These are phyloP conservation scores for Caranx ignobilis DNA, from an alignment of 2,113 vertebrate genomes.

Conservation along the genomic window DNA sequence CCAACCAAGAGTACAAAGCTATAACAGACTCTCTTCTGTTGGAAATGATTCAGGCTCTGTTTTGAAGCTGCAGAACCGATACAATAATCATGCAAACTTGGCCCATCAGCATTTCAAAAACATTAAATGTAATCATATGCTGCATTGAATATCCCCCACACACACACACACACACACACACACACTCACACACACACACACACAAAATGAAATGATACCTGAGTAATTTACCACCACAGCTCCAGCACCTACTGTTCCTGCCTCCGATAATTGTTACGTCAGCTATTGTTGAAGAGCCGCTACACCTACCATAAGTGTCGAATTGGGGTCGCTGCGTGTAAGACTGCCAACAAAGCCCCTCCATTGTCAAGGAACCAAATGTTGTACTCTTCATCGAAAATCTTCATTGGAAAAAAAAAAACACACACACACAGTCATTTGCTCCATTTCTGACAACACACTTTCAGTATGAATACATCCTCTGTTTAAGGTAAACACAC, in stretches of 20 bases:
- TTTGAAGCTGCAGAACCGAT: slow-evolving; percentile 61
- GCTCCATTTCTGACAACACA: background rate
- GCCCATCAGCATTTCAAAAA: slow-evolving; percentile 74
- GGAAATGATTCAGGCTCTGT: slow-evolving; percentile 70
- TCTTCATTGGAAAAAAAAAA: slow-evolving; percentile 79
- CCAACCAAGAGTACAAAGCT: slow-evolving; percentile 73
- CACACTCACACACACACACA: background rate
- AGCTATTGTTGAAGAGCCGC: background rate
- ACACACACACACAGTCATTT: slow-evolving; percentile 5
- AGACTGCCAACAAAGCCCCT: slow-evolving; percentile 93
- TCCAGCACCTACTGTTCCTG: slow-evolving; percentile 23
- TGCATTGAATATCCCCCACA: slow-evolving; percentile 9
- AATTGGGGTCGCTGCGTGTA: slow-evolving; percentile 89
- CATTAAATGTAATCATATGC: slow-evolving; percentile 70
- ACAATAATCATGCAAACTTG: slow-evolving; percentile 71
- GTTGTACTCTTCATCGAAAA: slow-evolving; percentile 95
- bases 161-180: too few relatives aligned
- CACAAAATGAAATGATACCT: slow-evolving; percentile 33
- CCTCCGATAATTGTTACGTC: slow-evolving; percentile 40
- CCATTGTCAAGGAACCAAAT: slow-evolving; percentile 97
- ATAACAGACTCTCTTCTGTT: slow-evolving; percentile 62
- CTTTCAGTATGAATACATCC: slow-evolving; percentile 8
- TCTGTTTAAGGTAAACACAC: slow-evolving; percentile 23
- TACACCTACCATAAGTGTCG: slow-evolving; percentile 90
- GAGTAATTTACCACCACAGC: slow-evolving; percentile 58